phyloP scores from a whole-genome alignment of 2,888 invertebrate genomes.

The Monochamus alternatus region DNA sequence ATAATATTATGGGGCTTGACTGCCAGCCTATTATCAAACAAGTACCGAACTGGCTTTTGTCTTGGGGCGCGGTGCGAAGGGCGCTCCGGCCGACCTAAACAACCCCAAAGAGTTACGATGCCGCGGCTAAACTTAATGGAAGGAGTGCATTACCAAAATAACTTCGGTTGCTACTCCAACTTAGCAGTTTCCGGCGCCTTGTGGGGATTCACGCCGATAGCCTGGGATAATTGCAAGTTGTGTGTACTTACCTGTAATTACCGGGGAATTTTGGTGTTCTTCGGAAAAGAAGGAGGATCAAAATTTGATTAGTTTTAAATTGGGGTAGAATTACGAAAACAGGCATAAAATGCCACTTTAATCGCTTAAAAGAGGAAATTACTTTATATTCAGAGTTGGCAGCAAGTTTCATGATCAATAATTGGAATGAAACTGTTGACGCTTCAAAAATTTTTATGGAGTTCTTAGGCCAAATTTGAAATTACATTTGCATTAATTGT shows the following conservation, averaged over 20 bases:
- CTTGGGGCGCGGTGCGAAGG: slow-evolving; percentile 52
- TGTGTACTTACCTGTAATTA: slow-evolving; percentile 31
- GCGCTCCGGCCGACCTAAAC: slow-evolving; percentile 44
- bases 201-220: slow-evolving; percentile 51
- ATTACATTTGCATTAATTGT: too few species aligned
- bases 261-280: slow-evolving; percentile 33
- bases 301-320: neutral
- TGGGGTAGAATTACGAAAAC: neutral
- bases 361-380: too few species aligned
- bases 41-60: slow-evolving; percentile 62
- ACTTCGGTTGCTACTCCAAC: slow-evolving; percentile 66
- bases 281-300: neutral
- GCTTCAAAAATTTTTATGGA: too few species aligned
- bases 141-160: slow-evolving; percentile 69
- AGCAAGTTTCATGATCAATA: too few species aligned
- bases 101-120: slow-evolving; percentile 58
- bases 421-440: too few species aligned
- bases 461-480: too few species aligned
- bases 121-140: slow-evolving; percentile 57
- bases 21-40: slow-evolving; percentile 40
- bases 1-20: neutral
- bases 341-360: neutral
- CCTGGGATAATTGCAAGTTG: slow-evolving; percentile 40
- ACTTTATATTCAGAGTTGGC: too few species aligned
- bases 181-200: slow-evolving; percentile 55